Base-by-base conservation (phyloP, 1,140 invertebrate species). In the Linepithema humile region DNA sequence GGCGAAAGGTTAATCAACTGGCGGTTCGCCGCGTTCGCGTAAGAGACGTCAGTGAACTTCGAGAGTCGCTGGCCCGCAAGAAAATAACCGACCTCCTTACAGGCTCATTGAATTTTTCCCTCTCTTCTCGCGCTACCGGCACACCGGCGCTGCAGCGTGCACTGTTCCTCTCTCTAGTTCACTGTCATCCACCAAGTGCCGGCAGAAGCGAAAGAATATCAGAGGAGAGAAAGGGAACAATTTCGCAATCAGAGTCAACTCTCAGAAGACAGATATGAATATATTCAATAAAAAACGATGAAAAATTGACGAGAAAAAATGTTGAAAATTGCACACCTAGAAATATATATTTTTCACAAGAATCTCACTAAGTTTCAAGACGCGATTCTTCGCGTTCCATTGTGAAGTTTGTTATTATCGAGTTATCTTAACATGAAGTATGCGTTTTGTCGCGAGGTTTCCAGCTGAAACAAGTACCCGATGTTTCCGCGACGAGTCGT, bases 21-120 rank as follows among this genome's bases (percentile, higher is more conserved):
- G 60, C 80, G 20, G 45, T 15, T 48, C 85, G 78, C 45, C 84
- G 73, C 69, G 59, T 64, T 65, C 60, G 67, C 55, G 48, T 9
- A 86, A 53, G 26, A 72, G 74, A 74, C 87, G 88, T 89, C 88
- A 86, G 87, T 86, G 88, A 89, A 86, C 87, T 89, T 89, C 80
- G 88, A 87, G 88, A 89, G 82, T 89, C 88, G 84, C 85, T 89
- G 77, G 82, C 82, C 77, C 62, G 70, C 84, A 82, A 86, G 88
- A 89, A 65, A 75, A 64, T 83, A 73, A 89, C 88, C 88, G 88
- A 89, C 88, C 88, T 89, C 85, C 88, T 89, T 89, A 89, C 84
- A 84, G 74, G 84, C 88, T 89, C 87, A 86, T 89, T 87, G 82
- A 85, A 89, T 89, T 89, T 89, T 84, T 89, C 88, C 88, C 85